phyloP scores from a whole-genome alignment of 2,113 vertebrate genomes.

The Scartelaos histophorus region DNA sequence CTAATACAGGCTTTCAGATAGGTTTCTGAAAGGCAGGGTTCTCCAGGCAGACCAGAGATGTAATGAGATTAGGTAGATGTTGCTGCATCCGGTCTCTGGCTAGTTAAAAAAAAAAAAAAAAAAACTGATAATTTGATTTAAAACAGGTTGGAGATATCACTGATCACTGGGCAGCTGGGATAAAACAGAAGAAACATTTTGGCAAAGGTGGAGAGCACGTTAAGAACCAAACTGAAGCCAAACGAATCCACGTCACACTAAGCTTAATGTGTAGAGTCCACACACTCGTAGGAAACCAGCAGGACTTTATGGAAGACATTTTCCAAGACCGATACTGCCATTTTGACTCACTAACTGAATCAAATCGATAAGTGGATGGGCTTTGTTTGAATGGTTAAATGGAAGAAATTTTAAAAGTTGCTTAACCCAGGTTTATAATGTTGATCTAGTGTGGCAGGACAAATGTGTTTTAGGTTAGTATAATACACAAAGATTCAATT shows the following conservation, averaged over 20 bases:
- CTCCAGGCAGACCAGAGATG: neutral
- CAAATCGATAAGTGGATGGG: neutral
- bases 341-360: neutral
- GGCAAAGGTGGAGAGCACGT: constrained; percentile 10
- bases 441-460: no score
- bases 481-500: no score
- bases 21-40: neutral
- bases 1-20: neutral
- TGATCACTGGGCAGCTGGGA: constrained; percentile 12
- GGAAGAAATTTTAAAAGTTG: no score
- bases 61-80: constrained; percentile 17
- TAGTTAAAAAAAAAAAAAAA: constrained; percentile 5
- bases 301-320: neutral
- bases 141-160: constrained; percentile 1
- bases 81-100: constrained; percentile 2
- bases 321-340: no score
- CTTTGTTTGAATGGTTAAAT: no score
- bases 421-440: no score
- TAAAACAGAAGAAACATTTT: constrained; percentile 3
- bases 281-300: neutral
- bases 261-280: neutral
- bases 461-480: no score
- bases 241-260: constrained; percentile 1
- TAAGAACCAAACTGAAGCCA: constrained; percentile 10
- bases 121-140: neutral